These are phyloP conservation scores for Sinocyclocheilus anophthalmus DNA, from an alignment of 2,113 vertebrate genomes.

Conservation along the genomic window DNA sequence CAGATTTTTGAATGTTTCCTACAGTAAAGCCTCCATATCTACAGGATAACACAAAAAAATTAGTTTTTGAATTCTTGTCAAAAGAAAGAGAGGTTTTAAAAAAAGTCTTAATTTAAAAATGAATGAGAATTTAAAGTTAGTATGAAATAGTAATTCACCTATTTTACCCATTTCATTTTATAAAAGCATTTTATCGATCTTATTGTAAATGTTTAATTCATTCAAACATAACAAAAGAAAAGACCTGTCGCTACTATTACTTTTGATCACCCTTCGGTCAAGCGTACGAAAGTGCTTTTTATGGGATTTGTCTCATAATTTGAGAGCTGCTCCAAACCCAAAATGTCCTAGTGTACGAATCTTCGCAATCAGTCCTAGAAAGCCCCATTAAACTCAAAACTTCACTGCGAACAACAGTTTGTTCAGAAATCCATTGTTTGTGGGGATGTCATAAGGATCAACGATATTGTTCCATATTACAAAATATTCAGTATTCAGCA, in stretches of 20 bases:
- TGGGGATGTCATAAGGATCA: background rate
- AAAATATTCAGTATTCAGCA: background rate
- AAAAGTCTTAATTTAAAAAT: background rate
- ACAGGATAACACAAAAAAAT: background rate
- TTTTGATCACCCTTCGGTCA: too few relatives aligned
- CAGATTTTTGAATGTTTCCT: slow-evolving; percentile 91
- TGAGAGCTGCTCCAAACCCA: background rate
- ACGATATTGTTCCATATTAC: background rate
- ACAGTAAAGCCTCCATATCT: slow-evolving; percentile 95
- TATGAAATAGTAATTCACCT: background rate
- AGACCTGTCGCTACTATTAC: background rate
- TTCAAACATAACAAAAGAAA: background rate
- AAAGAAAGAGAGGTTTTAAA: background rate
- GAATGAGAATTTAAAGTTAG: too few relatives aligned
- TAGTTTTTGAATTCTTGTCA: background rate
- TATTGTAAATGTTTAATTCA: background rate
- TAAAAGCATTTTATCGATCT: background rate
- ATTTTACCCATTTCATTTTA: background rate
- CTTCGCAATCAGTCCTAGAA: too few relatives aligned
- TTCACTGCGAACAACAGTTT: background rate
- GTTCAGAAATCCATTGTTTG: background rate
- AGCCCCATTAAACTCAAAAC: background rate
- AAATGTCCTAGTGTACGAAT: background rate
- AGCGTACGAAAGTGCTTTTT: too few relatives aligned
- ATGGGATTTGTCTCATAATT: too few relatives aligned